Evolutionary conservation across 2,888 invertebrate species (phyloP), one percentile per base, ranked within the genome.

Genomic region (Tricholauxania praeusta): DNA sequence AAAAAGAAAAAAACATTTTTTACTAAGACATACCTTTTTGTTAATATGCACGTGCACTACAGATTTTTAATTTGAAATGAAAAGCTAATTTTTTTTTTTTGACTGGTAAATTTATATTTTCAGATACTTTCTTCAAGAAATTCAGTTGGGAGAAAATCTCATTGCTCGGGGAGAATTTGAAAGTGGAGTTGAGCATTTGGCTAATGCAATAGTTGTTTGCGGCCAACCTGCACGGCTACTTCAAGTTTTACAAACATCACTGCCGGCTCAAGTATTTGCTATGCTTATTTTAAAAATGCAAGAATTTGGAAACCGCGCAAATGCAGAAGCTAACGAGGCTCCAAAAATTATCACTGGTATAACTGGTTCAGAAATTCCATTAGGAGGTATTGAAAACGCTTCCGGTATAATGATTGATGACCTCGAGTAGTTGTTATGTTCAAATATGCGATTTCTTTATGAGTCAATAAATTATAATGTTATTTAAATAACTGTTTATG

Each of bases 201-300:
- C 96, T 59, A 97, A 97, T 88, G 99, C 99, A 12, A 95, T 99
- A n/a, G 95, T 97, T 5, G 95, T 99, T 39, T 99, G 99, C 85
- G 98, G 97, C 14, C 97, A 99, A 78, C 87, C 88, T 39, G 84
- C 87, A 63, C 84, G 87, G 68, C 78, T 88, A 15, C 77, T 88
- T 67, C 87, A 87, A 81, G 85, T 87, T 75, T 91, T 99, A 71
- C 96, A 98, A 88, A 96, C 97, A 88, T 97, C 98, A 51, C 90
- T 99, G 88, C 98, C 99, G 72, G 95, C 97, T 22, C 95, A 95
- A 83, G 95, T 98, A 86, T 99, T 98, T 91, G 93, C 95, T 82
- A 89, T 96, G 82, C 90, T 98, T 39, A 89, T 97, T 77, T 92
- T 96, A 87, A 93, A 94, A 81, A 87, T 87, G 87, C 85, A 86